Conservation (phyloP, 2,113 vertebrate species). For the Stegastes partitus region DNA sequence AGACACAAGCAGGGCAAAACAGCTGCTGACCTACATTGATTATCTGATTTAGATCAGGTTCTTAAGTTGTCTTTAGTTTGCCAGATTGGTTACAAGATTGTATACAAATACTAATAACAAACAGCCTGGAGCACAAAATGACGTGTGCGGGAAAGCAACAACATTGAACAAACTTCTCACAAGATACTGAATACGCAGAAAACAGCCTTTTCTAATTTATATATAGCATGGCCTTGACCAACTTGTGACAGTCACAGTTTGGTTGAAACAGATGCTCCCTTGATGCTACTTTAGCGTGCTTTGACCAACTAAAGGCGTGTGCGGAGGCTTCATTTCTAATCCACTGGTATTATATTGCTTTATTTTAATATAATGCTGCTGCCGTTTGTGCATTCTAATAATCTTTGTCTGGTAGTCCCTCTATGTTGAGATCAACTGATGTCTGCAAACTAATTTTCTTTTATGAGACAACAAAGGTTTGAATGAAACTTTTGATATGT, state of each 20-base stretch:
- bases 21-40: constrained; percentile 37
- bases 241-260: no score
- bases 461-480: constrained; percentile 41
- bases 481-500: constrained; percentile 20
- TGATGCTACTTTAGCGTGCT: no score
- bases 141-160: neutral
- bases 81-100: neutral
- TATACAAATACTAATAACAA: neutral
- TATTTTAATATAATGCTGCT: neutral
- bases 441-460: constrained; percentile 20
- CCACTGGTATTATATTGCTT: neutral
- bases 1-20: constrained; percentile 20
- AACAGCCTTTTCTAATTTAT: neutral
- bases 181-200: neutral
- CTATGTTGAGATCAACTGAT: constrained; percentile 2
- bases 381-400: neutral
- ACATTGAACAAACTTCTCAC: neutral
- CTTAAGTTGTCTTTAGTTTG: neutral
- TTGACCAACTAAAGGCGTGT: no score
- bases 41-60: constrained; percentile 2
- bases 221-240: no score
- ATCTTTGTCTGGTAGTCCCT: constrained; percentile 4
- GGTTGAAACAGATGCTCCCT: no score
- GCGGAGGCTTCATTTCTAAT: no score
- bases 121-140: neutral